These are phyloP conservation scores for Hydrozoanthus gracilis DNA, from an alignment of 92 coral and sea anemone species.

Conservation along the genomic window DNA sequence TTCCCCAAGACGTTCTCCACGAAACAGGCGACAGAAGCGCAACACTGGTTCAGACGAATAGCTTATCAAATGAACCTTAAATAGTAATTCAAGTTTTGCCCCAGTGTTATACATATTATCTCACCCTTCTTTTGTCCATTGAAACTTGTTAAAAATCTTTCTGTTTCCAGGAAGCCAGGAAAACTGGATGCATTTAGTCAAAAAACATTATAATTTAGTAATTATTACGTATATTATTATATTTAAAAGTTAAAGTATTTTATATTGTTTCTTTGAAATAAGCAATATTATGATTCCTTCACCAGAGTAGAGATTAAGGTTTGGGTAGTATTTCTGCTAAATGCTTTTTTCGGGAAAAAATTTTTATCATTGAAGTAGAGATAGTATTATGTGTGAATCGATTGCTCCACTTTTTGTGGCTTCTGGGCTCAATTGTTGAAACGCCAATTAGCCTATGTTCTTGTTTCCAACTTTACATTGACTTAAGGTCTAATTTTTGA, in stretches of 20 bases:
- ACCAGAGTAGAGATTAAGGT: not conserved
- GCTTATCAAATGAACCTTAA: not conserved
- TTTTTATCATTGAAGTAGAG: no score
- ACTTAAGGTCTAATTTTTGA: no score
- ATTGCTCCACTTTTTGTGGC: no score
- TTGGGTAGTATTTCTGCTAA: not conserved
- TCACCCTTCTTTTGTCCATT: not conserved
- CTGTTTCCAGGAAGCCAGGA: conserved; percentile 28
- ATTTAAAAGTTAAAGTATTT: conserved; percentile 35
- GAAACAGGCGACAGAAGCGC: conserved; percentile 98
- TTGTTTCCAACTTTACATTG: no score
- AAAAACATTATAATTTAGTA: conserved; percentile 11
- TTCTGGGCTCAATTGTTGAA: no score
- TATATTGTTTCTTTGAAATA: not conserved
- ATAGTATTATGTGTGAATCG: no score
- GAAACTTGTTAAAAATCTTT: not conserved
- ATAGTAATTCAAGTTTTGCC: not conserved
- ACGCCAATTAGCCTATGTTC: no score
- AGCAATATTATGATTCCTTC: not conserved
- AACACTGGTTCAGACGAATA: conserved; percentile 99
- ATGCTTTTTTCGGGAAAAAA: no score
- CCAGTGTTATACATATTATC: not conserved
- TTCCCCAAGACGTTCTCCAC: conserved; percentile 98
- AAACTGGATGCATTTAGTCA: conserved; percentile 21
- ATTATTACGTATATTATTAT: not conserved